Base-by-base conservation (phyloP, 2,888 invertebrate genomes). In the Drosophila maculinotata region DNA sequence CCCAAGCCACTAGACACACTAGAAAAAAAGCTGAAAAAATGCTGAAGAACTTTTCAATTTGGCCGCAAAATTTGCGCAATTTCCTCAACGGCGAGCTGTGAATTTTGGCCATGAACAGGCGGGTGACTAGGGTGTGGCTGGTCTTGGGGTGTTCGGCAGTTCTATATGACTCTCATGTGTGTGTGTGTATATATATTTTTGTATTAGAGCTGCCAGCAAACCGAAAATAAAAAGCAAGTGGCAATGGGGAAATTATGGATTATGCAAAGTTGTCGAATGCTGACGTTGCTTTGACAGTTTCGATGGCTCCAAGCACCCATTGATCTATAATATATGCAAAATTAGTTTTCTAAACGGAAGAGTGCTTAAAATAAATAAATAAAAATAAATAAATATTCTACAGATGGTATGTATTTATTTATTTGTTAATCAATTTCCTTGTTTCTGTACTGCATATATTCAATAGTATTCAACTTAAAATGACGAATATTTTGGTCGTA, bases 41-140 rank as follows among this genome's bases (percentile, higher is more conserved):
- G 56, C 35, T 58, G 41, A 64, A 76, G 57, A 83, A 84, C 73
- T 83, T 84, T 84, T 78, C 82, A 78, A 76, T 84, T 83, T 79
- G 73, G 66, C 59, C 63, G 59, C 78, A 57, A 74, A 77, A 78
- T 84, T 81, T 78, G 75, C 62, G 58, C 68, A 70, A 77, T 81
- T 79, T 81, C 58, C 76, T 68, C 58, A 60, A 42, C 35, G 39
- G 63, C 51, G 23, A 44, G 39, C 35, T 39, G 33, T 41, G 33
- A 35, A 64, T 52, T 69, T 65, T 59, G 36, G 10, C 25, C 49
- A 30, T 15, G 17, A 44, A 45, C 33, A 67, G 30, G 26, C n/a
- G 31, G 15, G 12, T 7, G 12, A 38, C 25, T 14, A 12, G 14
- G 6, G n/a, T 6, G 12, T 12, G 23, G 20, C 1, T 14, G 12